Evolutionary conservation across 2,113 vertebrate species (phyloP), one percentile per base, ranked within the genome.

Genomic region (Lepidothrix coronata): DNA sequence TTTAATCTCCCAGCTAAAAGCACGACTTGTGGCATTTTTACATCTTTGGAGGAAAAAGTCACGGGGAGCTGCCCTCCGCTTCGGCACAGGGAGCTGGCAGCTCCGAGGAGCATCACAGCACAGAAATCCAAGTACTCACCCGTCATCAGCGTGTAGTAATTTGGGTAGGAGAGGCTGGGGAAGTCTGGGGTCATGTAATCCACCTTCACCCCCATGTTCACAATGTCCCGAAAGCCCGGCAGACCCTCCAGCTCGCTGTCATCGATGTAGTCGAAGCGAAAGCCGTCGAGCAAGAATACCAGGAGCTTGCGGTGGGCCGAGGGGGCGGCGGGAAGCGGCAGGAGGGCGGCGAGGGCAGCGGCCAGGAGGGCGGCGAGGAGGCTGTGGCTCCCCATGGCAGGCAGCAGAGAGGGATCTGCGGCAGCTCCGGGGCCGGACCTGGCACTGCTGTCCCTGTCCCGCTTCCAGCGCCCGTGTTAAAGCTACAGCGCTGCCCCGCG

Each of bases 141-240:
- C 4, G 99, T 99, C 99, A 99, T 99, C 19, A 99, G 87, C 2
- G 98, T 98, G 97, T 99, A 99, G 94, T 99, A 99, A 61, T 99
- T 99, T 0, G 99, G 99, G 58, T 98, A 99, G 2, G 99, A 99
- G 55, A 99, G 98, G 77, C 98, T 99, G 22, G 99, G 99, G 52
- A 99, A 99, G 91, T 99, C 99, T 2, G 99, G 99, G 3, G 98
- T 99, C 98, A 99, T 89, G 96, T 99, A 99, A 91, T 99, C 99
- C 97, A 98, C 99, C 94, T 99, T 99, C 37, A 99, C 99, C 2
- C 99, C 99, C 83, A 94, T 98, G 55, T 90, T 91, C 87, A 99
- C 98, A 1, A 99, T 98, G 70, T 98, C 97, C 55, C 93, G 95
- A 77, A 99, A 99, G 30, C 98, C 99, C 3, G 98, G 98, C 80